A percentile compares a stretch with the other conserved stretches of the same genome.
Conservation (phyloP, 2,888 invertebrate species). For the Tetanocera ferruginea region DNA sequence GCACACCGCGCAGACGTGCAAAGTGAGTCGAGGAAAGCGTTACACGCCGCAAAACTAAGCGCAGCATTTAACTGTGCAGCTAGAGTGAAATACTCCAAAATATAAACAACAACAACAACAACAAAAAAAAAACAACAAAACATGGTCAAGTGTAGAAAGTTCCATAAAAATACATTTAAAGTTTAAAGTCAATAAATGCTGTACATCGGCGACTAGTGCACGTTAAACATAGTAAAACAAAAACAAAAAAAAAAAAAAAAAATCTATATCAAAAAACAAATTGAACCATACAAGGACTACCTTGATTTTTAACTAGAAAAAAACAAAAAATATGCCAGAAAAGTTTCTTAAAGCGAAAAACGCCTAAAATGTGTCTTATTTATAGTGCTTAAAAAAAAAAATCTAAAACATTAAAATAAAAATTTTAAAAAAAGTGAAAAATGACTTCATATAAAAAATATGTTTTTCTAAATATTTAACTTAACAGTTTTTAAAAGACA, state of each 20-base stretch:
- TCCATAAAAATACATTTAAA: no score
- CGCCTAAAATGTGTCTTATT: not conserved
- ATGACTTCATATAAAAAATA: not conserved
- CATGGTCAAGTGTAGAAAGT: constrained; percentile 7
- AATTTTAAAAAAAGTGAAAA: not conserved
- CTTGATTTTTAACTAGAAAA: not conserved
- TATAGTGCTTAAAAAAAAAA: not conserved
- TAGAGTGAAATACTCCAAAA: constrained; percentile 25
- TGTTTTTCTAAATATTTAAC: not conserved
- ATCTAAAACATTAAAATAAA: not conserved
- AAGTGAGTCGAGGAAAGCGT: constrained; percentile 66
- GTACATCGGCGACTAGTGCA: no score
- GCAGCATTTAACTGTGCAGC: constrained; percentile 36
- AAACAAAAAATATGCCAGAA: not conserved
- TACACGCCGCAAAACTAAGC: constrained; percentile 56
- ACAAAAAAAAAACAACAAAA: constrained; percentile 9
- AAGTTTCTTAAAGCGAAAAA: not conserved
- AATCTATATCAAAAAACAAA: not conserved
- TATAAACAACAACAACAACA: constrained; percentile 27
- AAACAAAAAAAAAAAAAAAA: not conserved
- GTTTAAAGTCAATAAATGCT: no score
- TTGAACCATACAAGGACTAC: not conserved
- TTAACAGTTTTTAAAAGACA: not conserved
- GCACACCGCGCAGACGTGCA: constrained; percentile 67
- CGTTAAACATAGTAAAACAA: not conserved